Evolutionary conservation across 1,140 invertebrate genomes (phyloP), one percentile per base, ranked within the genome.

Genomic region (Nephila pilipes): DNA sequence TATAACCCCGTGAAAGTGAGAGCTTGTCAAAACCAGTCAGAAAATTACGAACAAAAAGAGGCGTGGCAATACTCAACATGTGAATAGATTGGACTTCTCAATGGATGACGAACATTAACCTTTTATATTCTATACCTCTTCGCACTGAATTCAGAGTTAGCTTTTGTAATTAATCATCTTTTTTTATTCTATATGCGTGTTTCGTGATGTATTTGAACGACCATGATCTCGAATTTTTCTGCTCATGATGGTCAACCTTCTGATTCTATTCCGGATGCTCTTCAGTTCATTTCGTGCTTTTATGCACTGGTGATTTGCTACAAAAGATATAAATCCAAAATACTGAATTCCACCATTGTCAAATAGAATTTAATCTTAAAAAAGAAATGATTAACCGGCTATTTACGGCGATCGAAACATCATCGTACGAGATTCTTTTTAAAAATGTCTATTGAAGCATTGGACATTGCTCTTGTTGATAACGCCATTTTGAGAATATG

Each of bases 121-220:
- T 75, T 75, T 75, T 36, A 75, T 75, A 32, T 20, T 75, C 65
- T 32, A 29, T 32, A 75, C 25, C 14, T 75, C 3, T 75, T 14
- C 36, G 69, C 18, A 75, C 29, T 16, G 25, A 36, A 32, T 32
- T 36, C 32, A 5, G 69, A 75, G 32, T 75, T 36, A 75, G 16
- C 32, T 75, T 60, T 75, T 75, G 32, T 83, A 83, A 83, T 54
- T 54, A 83, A 54, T 83, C 22, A 83, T 83, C 10, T 83, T 22
- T 55, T 54, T n/a, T 25, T 81, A 83, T 46, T 16, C 38, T 54
- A 20, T 4, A n/a, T 18, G n/a, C n/a, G 29, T n/a, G 46, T 54
- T 54, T 54, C 2, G 38, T 54, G n/a, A 54, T 54, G 22, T 14
- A 55, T 81, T 46, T n/a, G 75, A 80, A 32, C 16, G 75, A 38